Percentiles rank a stretch among this genome's conserved stretches.
Conservation (phyloP, 2,113 vertebrate species). For the Megaceryle maxima region DNA sequence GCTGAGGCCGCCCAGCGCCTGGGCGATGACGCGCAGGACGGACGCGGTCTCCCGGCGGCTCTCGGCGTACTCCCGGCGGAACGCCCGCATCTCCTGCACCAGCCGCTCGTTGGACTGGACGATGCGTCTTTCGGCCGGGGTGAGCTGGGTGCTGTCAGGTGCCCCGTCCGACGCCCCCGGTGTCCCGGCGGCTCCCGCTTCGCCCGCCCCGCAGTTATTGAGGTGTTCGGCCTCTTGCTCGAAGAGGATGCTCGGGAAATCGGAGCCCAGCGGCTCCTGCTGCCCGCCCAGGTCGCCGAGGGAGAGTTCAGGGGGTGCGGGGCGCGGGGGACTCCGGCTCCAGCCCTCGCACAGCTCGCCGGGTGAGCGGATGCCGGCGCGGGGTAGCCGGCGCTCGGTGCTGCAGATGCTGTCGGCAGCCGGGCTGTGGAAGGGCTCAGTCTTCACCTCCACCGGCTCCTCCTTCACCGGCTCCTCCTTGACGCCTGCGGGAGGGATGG, state of each 20-base stretch:
- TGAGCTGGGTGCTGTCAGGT: background rate
- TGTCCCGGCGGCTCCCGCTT: background rate
- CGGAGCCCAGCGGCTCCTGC: background rate
- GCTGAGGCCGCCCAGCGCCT: background rate
- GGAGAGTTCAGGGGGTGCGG: background rate
- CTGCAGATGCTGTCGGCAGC: background rate
- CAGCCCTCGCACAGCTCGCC: background rate
- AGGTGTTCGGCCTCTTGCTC: slow-evolving; percentile 14
- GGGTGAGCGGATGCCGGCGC: background rate
- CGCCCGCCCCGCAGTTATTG: background rate
- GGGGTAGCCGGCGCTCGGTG: background rate
- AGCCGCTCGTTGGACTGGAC: slow-evolving; percentile 17
- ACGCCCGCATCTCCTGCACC: slow-evolving; percentile 44
- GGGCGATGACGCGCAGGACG: slow-evolving; percentile 19
- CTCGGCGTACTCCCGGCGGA: slow-evolving; percentile 40
- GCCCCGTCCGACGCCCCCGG: background rate
- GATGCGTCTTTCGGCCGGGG: background rate
- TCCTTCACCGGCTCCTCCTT: slow-evolving; percentile 51
- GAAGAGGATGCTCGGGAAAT: background rate
- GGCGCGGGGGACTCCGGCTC: background rate
- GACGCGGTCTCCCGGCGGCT: slow-evolving; percentile 30
- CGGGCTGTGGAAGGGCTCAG: background rate
- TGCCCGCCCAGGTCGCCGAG: background rate
- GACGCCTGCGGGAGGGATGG: background rate
- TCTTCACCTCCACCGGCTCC: slow-evolving; percentile 47